These are phyloP conservation scores for Dromaius novaehollandiae DNA, from an alignment of 2,113 vertebrate genomes.

Conservation along the genomic window DNA sequence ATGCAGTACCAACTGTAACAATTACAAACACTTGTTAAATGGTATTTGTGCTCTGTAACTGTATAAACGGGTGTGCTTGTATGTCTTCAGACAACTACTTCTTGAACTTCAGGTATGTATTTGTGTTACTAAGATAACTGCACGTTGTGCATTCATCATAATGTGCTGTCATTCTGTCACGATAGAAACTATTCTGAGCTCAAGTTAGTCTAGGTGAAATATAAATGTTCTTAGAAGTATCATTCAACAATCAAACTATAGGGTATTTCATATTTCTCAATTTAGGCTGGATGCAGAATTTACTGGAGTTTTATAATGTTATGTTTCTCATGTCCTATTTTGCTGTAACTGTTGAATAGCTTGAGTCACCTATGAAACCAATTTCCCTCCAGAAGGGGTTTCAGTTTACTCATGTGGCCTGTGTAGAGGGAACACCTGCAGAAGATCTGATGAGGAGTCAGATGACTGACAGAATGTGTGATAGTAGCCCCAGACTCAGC, in stretches of 20 bases:
- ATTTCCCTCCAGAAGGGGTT: neutral
- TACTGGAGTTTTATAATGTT: fast-evolving
- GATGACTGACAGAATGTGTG: neutral
- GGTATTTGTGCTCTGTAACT: neutral
- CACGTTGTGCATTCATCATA: neutral
- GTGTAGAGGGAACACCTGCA: neutral
- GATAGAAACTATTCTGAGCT: neutral
- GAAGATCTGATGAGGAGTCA: neutral
- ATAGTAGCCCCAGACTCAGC: neutral
- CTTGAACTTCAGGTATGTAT: neutral
- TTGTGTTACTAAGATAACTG: neutral
- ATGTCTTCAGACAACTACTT: neutral
- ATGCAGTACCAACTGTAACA: neutral
- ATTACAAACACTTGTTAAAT: neutral
- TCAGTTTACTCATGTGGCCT: neutral
- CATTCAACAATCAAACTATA: neutral
- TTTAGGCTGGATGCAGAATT: neutral
- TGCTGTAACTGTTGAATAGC: neutral
- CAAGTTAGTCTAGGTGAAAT: neutral
- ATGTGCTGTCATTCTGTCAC: neutral
- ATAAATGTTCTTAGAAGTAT: neutral
- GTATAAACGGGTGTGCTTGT: neutral
- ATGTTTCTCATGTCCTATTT: neutral
- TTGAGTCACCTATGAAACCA: neutral
- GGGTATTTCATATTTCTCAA: neutral